Evolutionary conservation across 2,113 vertebrate species (phyloP).

Genomic region (Helogale parvula): DNA sequence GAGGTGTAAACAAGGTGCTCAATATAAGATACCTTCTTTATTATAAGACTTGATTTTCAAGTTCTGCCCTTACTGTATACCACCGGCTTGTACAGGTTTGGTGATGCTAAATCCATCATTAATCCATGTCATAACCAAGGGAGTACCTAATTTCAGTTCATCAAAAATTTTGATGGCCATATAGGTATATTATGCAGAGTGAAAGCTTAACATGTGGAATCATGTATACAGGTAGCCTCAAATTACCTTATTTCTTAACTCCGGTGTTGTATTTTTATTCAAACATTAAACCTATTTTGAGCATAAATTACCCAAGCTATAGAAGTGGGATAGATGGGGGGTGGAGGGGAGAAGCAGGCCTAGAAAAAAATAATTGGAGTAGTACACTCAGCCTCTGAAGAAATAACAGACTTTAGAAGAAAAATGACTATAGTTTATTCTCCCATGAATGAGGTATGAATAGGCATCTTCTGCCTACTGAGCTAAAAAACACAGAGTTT

Average conservation of each 20-base stretch:
- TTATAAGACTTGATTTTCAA: neutral
- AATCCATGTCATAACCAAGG: neutral
- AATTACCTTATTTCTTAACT: constrained; percentile 26
- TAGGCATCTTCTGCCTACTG: neutral
- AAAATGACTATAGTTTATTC: neutral
- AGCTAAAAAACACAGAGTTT: neutral
- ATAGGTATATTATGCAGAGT: neutral
- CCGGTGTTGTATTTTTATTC: constrained; percentile 38
- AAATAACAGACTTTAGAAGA: constrained; percentile 3
- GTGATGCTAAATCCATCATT: neutral
- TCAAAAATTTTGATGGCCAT: neutral
- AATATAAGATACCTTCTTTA: neutral
- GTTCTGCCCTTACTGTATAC: neutral
- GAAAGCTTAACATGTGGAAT: neutral
- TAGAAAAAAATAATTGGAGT: neutral
- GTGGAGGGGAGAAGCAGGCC: neutral
- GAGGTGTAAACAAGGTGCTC: neutral
- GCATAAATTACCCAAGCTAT: neutral
- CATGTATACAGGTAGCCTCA: neutral
- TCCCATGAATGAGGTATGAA: neutral
- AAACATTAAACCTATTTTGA: neutral
- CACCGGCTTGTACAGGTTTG: neutral
- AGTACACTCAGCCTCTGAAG: neutral
- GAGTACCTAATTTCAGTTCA: neutral
- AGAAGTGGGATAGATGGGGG: neutral